Percentiles rank a stretch among this genome's conserved stretches.
phyloP scores from a whole-genome alignment of 92 coral and sea anemone genomes.

The Phenganax marumi region DNA sequence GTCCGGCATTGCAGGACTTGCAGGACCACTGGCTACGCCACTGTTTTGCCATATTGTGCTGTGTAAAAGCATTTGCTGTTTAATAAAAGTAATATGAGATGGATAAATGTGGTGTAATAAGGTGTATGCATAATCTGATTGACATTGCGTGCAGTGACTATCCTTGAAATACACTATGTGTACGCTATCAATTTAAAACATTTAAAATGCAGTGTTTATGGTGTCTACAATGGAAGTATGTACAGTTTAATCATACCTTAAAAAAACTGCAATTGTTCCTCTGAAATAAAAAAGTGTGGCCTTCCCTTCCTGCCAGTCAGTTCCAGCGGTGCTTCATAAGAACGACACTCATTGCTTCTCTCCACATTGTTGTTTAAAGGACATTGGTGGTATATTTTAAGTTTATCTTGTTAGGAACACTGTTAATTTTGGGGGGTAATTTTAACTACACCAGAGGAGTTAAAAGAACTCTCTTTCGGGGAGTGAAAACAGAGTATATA shows the following conservation, averaged over 20 bases:
- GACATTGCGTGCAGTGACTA: too few species aligned
- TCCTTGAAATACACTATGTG: too few species aligned
- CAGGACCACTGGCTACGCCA: too few species aligned
- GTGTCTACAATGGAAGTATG: not conserved
- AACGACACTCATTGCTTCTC: slow-evolving; percentile 10
- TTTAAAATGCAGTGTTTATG: not conserved
- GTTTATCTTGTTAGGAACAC: too few species aligned
- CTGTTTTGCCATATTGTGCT: not conserved
- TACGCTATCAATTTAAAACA: not conserved
- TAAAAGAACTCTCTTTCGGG: too few species aligned
- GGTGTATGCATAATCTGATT: not conserved
- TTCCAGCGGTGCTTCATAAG: slow-evolving; percentile 40
- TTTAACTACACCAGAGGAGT: too few species aligned
- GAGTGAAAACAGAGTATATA: too few species aligned
- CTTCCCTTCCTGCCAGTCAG: slow-evolving; percentile 49
- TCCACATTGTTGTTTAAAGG: not conserved
- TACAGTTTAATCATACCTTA: slow-evolving; percentile 13
- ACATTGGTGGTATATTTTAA: too few species aligned
- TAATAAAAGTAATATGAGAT: too few species aligned
- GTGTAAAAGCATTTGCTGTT: not conserved
- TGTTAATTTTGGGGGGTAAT: too few species aligned
- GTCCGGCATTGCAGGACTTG: too few species aligned
- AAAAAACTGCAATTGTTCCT: slow-evolving; percentile 46
- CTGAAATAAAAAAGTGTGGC: slow-evolving; percentile 46
- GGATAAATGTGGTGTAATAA: not conserved